phyloP scores from a whole-genome alignment of 2,797 vertebrate genomes.

The Columba guinea region DNA sequence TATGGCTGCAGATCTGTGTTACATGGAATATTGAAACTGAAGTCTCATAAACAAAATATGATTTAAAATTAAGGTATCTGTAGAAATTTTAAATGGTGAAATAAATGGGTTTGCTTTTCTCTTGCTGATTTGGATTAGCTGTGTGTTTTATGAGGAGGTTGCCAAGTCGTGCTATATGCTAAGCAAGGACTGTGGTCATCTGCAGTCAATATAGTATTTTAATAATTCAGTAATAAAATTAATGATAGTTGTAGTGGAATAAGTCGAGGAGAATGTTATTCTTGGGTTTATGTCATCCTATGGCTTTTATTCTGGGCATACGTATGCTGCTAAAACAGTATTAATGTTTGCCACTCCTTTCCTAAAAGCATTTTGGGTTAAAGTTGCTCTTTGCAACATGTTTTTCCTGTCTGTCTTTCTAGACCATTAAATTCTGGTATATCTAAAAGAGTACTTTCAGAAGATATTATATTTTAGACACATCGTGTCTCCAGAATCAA shows the following conservation, averaged over 20 bases:
- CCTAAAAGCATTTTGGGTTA: not conserved
- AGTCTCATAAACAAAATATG: not conserved
- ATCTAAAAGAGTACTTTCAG: not conserved
- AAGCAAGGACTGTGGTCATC: not conserved
- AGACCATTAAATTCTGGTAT: not conserved
- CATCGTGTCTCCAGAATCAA: not conserved
- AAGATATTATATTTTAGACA: not conserved
- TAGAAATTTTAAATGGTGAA: not conserved
- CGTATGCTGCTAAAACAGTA: not conserved
- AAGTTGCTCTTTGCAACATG: not conserved
- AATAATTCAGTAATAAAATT: not conserved
- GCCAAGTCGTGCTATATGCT: not conserved
- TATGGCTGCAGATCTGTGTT: not conserved
- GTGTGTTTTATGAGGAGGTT: not conserved
- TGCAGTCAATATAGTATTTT: not conserved
- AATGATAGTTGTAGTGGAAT: not conserved
- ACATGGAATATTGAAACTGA: not conserved
- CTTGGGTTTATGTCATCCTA: not conserved
- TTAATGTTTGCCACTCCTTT: not conserved
- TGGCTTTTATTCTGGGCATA: not conserved
- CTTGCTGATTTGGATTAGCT: not conserved
- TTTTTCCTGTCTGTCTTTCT: not conserved
- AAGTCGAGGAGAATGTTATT: not conserved
- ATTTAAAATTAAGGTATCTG: not conserved
- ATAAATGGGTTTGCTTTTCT: not conserved